Evolutionary conservation across 2,888 invertebrate species (phyloP), one percentile per base, ranked within the genome.

Genomic region (Cetonia aurata): DNA sequence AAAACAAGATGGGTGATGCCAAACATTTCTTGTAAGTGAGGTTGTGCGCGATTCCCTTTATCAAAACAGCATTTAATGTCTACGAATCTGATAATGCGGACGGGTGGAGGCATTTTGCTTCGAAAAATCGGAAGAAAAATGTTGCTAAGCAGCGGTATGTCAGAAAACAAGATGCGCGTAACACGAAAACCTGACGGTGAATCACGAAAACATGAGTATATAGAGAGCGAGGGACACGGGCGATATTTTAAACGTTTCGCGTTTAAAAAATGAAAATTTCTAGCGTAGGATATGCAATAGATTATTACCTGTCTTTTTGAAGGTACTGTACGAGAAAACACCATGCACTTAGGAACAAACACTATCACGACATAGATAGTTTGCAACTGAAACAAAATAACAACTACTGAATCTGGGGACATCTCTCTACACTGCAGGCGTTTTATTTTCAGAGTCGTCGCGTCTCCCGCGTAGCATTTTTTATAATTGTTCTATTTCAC

Each of bases 361-460:
- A 80, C 77, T 74, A 75, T 77, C 77, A 78, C 6, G 4, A 37
- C 9, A 8, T 77, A 76, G 80, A 77, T 79, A 78, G 77, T 74
- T 77, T 76, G 78, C 79, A 82, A 82, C 81, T 81, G 80, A 80
- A 75, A 75, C 76, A 73, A 75, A 76, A 75, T 75, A 75, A 75
- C 76, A 73, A 75, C 73, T 75, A 80, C 79, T 79, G 80, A 81
- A 82, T 83, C 82, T 80, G 82, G 83, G 83, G 83, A 84, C 83
- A 83, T 81, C 81, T 83, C 77, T 56, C 57, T 57, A 57, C 78
- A 81, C 81, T 82, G 83, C 79, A 79, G 78, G 77, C 77, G 84
- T 84, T 84, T 85, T 85, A 84, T 84, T 85, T 85, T 85, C 79
- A 83, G 83, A 81, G 81, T 25, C 55, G 6, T 81, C 37, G 37